These are phyloP conservation scores for Dicyrtoma fusca DNA, from an alignment of 2,888 invertebrate species.

Conservation along the genomic window DNA sequence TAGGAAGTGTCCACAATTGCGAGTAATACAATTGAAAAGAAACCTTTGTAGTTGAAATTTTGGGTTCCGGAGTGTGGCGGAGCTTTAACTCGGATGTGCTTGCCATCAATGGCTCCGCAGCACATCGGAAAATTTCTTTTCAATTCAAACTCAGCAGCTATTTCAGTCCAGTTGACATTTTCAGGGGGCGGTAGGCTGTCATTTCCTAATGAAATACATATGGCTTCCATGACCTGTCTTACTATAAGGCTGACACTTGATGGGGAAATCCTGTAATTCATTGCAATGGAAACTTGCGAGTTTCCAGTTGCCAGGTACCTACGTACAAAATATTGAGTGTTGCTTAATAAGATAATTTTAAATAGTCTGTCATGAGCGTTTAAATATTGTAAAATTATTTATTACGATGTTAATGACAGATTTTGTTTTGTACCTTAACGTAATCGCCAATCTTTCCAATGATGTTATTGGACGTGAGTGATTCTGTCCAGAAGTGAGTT, in stretches of 20 bases:
- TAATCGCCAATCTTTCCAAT: background rate
- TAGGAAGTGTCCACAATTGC: slow-evolving; percentile 36
- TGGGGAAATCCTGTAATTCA: slow-evolving; percentile 22
- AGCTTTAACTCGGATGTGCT: slow-evolving; percentile 47
- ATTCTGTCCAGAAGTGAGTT: background rate
- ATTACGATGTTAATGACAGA: too few relatives aligned
- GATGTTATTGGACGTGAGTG: slow-evolving; percentile 1
- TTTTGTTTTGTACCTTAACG: too few relatives aligned
- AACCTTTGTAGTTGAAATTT: slow-evolving; percentile 52
- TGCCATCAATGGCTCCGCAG: slow-evolving; percentile 52
- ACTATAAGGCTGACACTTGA: slow-evolving; percentile 23
- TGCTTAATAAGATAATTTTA: too few relatives aligned
- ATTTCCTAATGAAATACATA: background rate
- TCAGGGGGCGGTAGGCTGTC: background rate
- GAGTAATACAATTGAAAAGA: slow-evolving; percentile 38
- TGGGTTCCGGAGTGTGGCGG: slow-evolving; percentile 45
- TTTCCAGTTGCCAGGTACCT: slow-evolving; percentile 22
- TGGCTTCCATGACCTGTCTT: slow-evolving; percentile 20
- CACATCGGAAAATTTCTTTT: slow-evolving; percentile 46
- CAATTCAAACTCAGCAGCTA: slow-evolving; percentile 26
- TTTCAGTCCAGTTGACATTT: background rate
- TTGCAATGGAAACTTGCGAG: slow-evolving; percentile 9
- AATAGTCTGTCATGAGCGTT: too few relatives aligned
- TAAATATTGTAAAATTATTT: too few relatives aligned
- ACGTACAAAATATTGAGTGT: too few relatives aligned